These are phyloP conservation scores for Grantiella picta DNA, from an alignment of 2,113 vertebrate species.

Conservation along the genomic window DNA sequence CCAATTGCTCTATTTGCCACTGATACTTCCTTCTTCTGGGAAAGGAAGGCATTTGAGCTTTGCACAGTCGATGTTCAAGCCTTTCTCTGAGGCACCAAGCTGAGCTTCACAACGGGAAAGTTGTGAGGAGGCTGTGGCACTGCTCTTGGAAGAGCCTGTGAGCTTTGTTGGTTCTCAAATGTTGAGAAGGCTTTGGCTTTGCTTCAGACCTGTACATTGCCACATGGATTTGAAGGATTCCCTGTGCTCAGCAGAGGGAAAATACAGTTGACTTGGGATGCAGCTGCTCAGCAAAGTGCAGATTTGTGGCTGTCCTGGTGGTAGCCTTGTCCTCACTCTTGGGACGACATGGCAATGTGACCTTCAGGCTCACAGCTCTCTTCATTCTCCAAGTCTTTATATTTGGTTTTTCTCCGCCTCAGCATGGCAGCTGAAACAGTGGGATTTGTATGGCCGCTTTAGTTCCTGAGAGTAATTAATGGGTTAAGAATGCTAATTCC, in stretches of 20 bases:
- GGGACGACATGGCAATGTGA: rapidly evolving
- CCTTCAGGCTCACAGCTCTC: rapidly evolving
- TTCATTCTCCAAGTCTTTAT: background rate
- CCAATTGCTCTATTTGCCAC: background rate
- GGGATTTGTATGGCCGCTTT: background rate
- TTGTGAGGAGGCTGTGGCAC: background rate
- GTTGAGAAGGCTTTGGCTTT: background rate
- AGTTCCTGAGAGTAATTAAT: background rate
- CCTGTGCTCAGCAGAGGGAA: background rate
- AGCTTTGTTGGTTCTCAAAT: background rate
- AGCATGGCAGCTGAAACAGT: background rate
- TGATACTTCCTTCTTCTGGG: background rate
- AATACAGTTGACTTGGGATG: background rate
- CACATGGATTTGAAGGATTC: background rate
- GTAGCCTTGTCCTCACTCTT: background rate
- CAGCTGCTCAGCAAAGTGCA: background rate
- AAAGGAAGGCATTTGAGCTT: background rate
- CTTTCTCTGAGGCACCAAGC: background rate
- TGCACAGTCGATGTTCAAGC: background rate
- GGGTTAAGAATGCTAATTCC: conserved; percentile 44
- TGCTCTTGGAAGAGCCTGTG: background rate
- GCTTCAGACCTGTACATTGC: background rate
- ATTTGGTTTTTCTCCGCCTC: background rate
- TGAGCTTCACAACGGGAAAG: background rate
- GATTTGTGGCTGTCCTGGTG: background rate